Base-by-base conservation (phyloP, 2,888 invertebrate genomes). In the Morinoia aosen region DNA sequence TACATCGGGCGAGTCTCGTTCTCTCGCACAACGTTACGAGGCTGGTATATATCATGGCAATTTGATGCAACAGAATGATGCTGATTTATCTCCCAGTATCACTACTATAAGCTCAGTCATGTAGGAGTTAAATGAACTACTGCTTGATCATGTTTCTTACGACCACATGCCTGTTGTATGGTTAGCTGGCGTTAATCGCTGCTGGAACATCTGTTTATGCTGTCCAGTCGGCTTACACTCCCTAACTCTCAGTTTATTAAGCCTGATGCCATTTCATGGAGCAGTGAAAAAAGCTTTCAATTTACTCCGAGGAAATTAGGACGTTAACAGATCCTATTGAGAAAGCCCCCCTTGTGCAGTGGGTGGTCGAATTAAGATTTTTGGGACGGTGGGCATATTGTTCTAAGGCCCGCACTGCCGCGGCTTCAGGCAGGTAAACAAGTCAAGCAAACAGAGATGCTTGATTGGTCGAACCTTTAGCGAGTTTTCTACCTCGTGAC, bases 391-490 rank as follows among this genome's bases (percentile, higher is more conserved):
- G 48, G 57, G 93, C 93, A 57, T 93, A 93, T 93, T 93, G 93
- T 93, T 56, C 56, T 93, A 93, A 93, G 93, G 57, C 57, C 93
- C 12, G 33, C 93, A n/a, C 56, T 19, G 57, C 57, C 57, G 33
- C 93, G n/a, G 93, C 93, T 58, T 93, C 56, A 56, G 93, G 57
- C 58, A 93, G 93, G 57, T 93, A 93, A 93, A 93, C 93, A 93
- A 93, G 57, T 93, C 93, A 57, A 57, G 48, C 93, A 93, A 93
- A 93, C 93, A 93, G 57, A 57, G 93, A 56, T 58, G 93, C 93
- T 93, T 93, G 93, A 93, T 93, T 93, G 93, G 93, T 48, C 93
- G 57, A 93, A 93, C 93, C 93, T 93, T 93, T 93, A 93, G 57
- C 93, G 93, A 93, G 57, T 93, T 93, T 93, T 93, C 93, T 93